phyloP scores from a whole-genome alignment of 1,140 invertebrate genomes.

The Caenorhabditis briggsae region DNA sequence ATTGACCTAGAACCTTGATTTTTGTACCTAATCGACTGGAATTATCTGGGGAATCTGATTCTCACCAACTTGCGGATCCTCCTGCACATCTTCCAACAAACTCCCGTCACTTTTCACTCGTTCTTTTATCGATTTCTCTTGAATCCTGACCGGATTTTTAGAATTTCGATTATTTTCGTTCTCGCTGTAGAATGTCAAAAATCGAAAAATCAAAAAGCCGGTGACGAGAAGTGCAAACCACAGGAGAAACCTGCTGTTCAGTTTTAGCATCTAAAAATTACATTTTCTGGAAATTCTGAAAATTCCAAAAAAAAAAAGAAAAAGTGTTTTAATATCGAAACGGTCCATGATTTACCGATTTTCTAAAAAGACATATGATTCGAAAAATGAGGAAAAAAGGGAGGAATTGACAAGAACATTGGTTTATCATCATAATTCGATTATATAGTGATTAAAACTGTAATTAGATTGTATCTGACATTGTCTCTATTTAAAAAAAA shows the following conservation, averaged over 20 bases:
- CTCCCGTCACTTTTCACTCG: background rate
- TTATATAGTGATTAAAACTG: no score
- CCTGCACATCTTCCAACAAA: conserved; percentile 11
- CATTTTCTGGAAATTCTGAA: background rate
- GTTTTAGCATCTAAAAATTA: background rate
- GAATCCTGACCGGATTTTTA: background rate
- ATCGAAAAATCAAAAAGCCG: conserved; percentile 9
- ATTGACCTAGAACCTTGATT: background rate
- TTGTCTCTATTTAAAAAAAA: no score
- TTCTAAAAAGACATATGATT: no score
- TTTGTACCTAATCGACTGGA: background rate
- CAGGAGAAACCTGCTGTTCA: conserved; percentile 34
- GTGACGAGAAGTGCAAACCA: background rate
- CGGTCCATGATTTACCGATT: no score
- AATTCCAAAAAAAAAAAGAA: background rate
- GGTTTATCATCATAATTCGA: no score
- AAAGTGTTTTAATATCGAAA: no score
- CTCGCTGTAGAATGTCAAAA: background rate
- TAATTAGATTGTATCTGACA: no score
- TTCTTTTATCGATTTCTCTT: background rate
- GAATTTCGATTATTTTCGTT: background rate
- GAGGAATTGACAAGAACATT: no score
- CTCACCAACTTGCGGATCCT: conserved; percentile 2
- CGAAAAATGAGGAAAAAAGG: no score
- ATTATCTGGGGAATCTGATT: background rate